Base-by-base conservation (phyloP, 2,113 vertebrate species). In the Osmerus mordax region DNA sequence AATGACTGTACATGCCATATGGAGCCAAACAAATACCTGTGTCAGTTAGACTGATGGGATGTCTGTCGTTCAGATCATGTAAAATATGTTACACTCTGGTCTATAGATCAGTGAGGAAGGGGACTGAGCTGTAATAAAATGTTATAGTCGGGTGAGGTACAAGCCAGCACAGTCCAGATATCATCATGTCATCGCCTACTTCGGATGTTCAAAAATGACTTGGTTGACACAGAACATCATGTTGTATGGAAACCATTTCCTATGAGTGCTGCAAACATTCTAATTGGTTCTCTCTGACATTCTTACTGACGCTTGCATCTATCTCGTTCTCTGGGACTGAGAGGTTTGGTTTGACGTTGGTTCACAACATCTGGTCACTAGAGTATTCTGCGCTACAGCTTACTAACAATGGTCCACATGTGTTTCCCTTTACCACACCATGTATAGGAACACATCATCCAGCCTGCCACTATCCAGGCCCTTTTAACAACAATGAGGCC, bases 371-470 rank as follows among this genome's bases (percentile, higher is more conserved):
- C 90, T 91, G 89, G 89, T 83, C 87, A 85, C 83, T 78, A 79
- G 88, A 86, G 89, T 81, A 89, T 87, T 83, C 82, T 23, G 52
- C 80, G 79, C 87, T 77, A 81, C 85, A 88, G 88, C 89, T 87
- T 92, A 90, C 92, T 92, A 93, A 87, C 90, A 89, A 90, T 76
- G 90, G 86, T 89, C 62, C 78, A 86, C 90, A 93, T 92, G 85
- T 87, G 92, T 93, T 93, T 92, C 88, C 84, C 79, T 90, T 92
- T 92, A 91, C 51, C 9, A 78, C 18, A 73, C 83, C 29, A 75
- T 86, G 90, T 82, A 79, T 79, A 87, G 81, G 85, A 90, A 91
- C 87, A 89, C 89, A 92, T 92, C 92, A 91, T 88, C 82, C 87
- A 82, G 81, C 78, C 81, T 82, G 86, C 81, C 83, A 83, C 89